Base-by-base conservation (phyloP, 2,888 invertebrate species). In the Synergus gifuensis region DNA sequence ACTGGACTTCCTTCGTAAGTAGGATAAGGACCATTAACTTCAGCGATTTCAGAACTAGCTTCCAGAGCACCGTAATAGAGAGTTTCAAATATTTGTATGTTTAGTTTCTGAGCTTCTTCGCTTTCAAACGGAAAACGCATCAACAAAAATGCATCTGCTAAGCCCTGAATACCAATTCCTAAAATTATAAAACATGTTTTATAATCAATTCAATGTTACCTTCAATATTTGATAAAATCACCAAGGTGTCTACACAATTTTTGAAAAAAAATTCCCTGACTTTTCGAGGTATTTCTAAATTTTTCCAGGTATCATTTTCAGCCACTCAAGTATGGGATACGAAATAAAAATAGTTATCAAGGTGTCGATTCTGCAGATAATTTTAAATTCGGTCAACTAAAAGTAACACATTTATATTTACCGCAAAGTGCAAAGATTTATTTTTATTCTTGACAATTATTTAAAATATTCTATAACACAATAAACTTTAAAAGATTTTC, bases 61-160 rank as follows among this genome's bases (percentile, higher is more conserved):
- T 99, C 98, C 82, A 99, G 93, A 0, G 99, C 98, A n/a, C 97
- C 98, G 92, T 96, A 98, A 92, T 99, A 99, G 85, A 99, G 96
- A 0, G 99, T 99, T 94, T 99, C 99, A 92, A 99, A 99, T 86
- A 99, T 98, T 91, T 98, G 96, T 86, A 96, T 96, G 93, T 99
- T 99, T 36, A 99, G 93, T 86, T 96, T 93, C 81, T 95, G 94
- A 0, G 99, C 98, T 89, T 96, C 94, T 77, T 95, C 95, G 89
- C 98, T 97, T 89, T 98, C 99, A 91, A 98, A 99, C 0, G 99
- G 97, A 92, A 95, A 95, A 73, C 98, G 94, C 97, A 99, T 96
- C 69, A 98, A 93, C 83, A 99, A 96, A 92, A 99, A 98, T 14
- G 99, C 95, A 93, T 99, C 99, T 0, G 99, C 99, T 82, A 99